These are phyloP conservation scores for Laupala kohalensis DNA, from an alignment of 1,140 invertebrate genomes.

Conservation along the genomic window DNA sequence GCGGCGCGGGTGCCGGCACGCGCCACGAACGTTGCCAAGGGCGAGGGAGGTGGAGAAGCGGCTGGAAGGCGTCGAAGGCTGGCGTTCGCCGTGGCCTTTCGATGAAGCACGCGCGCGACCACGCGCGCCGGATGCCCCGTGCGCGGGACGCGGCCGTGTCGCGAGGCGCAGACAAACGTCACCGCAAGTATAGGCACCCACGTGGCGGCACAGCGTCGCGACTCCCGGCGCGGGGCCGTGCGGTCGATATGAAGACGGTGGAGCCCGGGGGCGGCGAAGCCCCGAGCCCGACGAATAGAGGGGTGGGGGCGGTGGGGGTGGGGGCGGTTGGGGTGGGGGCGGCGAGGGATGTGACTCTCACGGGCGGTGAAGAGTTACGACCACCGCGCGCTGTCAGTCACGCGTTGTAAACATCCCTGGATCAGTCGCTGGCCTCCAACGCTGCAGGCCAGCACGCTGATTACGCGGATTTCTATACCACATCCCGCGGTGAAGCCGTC, in stretches of 20 bases:
- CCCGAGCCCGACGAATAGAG: too few species aligned
- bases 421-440: not conserved
- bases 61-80: too few species aligned
- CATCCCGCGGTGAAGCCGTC: not conserved
- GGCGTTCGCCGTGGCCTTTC: too few species aligned
- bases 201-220: not conserved
- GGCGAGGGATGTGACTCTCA: slow-evolving; percentile 11
- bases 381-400: not conserved
- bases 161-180: too few species aligned
- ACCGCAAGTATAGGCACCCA: too few species aligned
- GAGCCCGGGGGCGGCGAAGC: not conserved
- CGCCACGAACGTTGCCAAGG: too few species aligned
- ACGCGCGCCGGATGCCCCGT: too few species aligned
- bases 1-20: too few species aligned
- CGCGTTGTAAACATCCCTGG: not conserved
- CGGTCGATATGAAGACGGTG: not conserved
- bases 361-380: slow-evolving; percentile 9
- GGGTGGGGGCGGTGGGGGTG: not conserved
- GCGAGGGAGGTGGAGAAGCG: too few species aligned
- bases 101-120: too few species aligned
- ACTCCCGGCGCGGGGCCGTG: not conserved
- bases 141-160: not conserved
- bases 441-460: not conserved
- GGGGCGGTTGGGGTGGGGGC: slow-evolving; percentile 2
- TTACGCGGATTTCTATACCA: not conserved